Percentiles rank a stretch among this genome's conserved stretches.
Conservation (phyloP, 2,888 invertebrate genomes). For the Harpagoxenus sublaevis region DNA sequence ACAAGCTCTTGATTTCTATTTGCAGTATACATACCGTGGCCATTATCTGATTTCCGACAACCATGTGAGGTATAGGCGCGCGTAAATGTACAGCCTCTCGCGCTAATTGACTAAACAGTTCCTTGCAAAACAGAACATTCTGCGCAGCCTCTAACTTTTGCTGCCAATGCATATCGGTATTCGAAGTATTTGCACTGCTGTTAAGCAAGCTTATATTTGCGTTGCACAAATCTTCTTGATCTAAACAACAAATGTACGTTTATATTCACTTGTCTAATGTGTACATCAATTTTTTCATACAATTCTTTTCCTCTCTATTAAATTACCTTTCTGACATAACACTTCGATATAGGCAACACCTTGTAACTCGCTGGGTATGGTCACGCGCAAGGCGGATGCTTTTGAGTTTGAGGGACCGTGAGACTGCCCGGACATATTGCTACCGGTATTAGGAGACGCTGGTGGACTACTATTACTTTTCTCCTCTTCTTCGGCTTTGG, state of each 20-base stretch:
- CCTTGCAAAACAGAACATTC: conserved; percentile 98
- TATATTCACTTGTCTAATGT: not conserved
- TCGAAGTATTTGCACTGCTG: conserved; percentile 91
- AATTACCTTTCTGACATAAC: conserved; percentile 94
- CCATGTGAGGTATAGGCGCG: conserved; percentile 98
- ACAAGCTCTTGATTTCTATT: not conserved
- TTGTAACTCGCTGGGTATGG: conserved; percentile 97
- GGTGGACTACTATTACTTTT: conserved; percentile 87
- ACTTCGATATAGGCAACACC: conserved; percentile 99
- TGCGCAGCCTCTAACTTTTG: conserved; percentile 98
- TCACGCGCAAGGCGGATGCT: conserved; percentile 94
- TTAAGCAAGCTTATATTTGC: conserved; percentile 93
- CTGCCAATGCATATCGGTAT: conserved; percentile 96
- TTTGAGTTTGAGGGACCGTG: conserved; percentile 87
- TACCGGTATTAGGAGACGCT: conserved; percentile 87
- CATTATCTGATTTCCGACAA: conserved; percentile 98
- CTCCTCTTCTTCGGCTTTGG: conserved; percentile 95
- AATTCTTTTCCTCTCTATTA: not conserved
- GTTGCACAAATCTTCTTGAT: conserved; percentile 96
- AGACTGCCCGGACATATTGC: conserved; percentile 86
- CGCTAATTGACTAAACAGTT: conserved; percentile 96
- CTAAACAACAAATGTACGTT: conserved; percentile 85
- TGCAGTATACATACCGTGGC: conserved; percentile 90
- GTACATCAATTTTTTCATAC: not conserved
- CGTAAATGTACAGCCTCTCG: conserved; percentile 97